Percentiles rank a stretch among this genome's conserved stretches.
phyloP scores from a whole-genome alignment of 2,797 vertebrate species.

The Buphagus erythrorhynchus region DNA sequence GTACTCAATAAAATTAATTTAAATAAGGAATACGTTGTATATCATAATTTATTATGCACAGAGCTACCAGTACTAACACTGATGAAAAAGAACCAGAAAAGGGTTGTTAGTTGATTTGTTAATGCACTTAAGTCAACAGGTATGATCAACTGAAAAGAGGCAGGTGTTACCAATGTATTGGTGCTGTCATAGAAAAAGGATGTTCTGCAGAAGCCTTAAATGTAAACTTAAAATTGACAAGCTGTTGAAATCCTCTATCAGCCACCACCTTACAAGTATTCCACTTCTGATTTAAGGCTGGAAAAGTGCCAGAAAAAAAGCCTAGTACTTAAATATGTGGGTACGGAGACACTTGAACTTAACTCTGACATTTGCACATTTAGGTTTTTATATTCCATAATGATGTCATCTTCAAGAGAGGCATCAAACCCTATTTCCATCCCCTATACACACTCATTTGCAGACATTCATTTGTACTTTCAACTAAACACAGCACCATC shows the following conservation, averaged over 20 bases:
- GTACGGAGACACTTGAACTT: constrained; percentile 50
- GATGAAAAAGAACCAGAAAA: constrained; percentile 3
- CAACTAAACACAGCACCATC: background rate
- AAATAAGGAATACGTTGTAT: background rate
- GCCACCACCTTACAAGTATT: constrained; percentile 11
- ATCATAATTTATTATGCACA: constrained; percentile 7
- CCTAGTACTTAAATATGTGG: background rate
- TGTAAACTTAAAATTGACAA: constrained; percentile 41
- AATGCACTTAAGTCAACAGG: constrained; percentile 5
- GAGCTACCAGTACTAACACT: background rate
- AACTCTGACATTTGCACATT: constrained; percentile 14
- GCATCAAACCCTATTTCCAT: background rate
- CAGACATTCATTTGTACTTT: background rate
- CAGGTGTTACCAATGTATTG: constrained; percentile 9
- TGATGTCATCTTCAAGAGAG: background rate
- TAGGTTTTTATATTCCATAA: background rate
- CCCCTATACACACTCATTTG: background rate
- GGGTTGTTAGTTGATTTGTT: constrained; percentile 23
- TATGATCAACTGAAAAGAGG: constrained; percentile 31
- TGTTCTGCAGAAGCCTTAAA: constrained; percentile 17
- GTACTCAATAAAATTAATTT: constrained; percentile 27
- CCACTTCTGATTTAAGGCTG: constrained; percentile 22
- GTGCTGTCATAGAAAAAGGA: constrained; percentile 8
- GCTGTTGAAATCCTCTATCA: constrained; percentile 43
- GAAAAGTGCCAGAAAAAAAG: background rate